Evolutionary conservation across 2,113 vertebrate species (phyloP), one percentile per base, ranked within the genome.

Genomic region (Lepisosteus oculatus): DNA sequence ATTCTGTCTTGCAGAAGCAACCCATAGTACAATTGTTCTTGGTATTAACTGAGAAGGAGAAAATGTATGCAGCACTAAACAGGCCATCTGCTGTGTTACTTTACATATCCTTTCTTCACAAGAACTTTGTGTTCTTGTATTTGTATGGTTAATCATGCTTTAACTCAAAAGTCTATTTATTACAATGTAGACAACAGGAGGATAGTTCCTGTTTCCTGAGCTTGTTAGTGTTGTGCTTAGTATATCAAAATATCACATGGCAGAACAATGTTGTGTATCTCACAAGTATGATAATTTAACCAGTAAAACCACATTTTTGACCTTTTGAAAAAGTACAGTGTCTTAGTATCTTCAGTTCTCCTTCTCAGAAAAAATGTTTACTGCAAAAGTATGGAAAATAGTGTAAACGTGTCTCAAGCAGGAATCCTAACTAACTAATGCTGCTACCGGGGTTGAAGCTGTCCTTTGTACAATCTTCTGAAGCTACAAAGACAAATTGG

Each of bases 1-100:
- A n/a, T n/a, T n/a, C n/a, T 0, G 2, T 2, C 0, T 51, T 51
- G 47, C 17, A 51, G 5, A 51, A 6, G 47, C 47, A 51, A 6
- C 47, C 47, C 47, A 51, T 9, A 51, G 4, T 51, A 51, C 47
- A 51, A 51, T 51, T 51, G 85, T 85, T 90, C 87, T 80, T 85
- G 85, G 87, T 87, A 83, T 89, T 86, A 82, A 72, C 64, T 65
- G 77, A 70, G 81, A 82, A 83, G 79, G 81, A 51, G 5, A 80
- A 79, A 83, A 83, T 29, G 17, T 75, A 76, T 77, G 82, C 79
- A 81, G 81, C 80, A 86, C 89, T 90, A 84, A 88, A 82, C 77
- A 72, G 85, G 83, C 90, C 89, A 90, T 91, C 90, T 92, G 90
- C 86, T 87, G 88, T 86, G 88, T 90, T 90, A 88, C 87, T 91